Conservation (phyloP, 23 tunicate genomes). For the Aplidium turbinatum region DNA sequence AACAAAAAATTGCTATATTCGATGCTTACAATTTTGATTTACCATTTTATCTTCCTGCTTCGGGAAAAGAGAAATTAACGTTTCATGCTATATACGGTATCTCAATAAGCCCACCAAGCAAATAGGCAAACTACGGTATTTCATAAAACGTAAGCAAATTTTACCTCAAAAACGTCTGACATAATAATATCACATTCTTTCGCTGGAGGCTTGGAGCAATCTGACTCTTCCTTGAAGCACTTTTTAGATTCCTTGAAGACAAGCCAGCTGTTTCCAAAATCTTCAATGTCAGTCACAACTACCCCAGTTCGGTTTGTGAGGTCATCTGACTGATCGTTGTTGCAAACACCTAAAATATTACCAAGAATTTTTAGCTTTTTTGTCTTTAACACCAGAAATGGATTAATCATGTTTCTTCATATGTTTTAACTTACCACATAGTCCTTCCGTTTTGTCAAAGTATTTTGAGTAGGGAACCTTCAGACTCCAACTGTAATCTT, state of each 20-base stretch:
- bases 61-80: too few relatives aligned
- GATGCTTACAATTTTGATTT: too few relatives aligned
- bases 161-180: constrained; percentile 77
- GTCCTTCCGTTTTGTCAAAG: constrained; percentile 78
- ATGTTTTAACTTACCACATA: constrained; percentile 66
- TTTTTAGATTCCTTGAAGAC: constrained; percentile 44
- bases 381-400: too few relatives aligned
- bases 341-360: constrained; percentile 70
- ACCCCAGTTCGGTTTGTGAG: constrained; percentile 60
- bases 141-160: too few relatives aligned
- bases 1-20: too few relatives aligned
- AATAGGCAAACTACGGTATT: too few relatives aligned
- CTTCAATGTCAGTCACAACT: constrained; percentile 60
- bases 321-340: constrained; percentile 90
- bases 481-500: constrained; percentile 92
- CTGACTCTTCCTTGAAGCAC: constrained; percentile 49
- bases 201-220: constrained; percentile 52
- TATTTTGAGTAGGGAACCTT: constrained; percentile 61
- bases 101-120: too few relatives aligned
- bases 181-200: constrained; percentile 75
- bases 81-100: too few relatives aligned
- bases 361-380: not conserved
- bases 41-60: too few relatives aligned
- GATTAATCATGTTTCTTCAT: not conserved
- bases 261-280: constrained; percentile 80